Evolutionary conservation across 2,888 invertebrate genomes (phyloP), one percentile per base, ranked within the genome.

Genomic region (Sinhomidia bicolor): DNA sequence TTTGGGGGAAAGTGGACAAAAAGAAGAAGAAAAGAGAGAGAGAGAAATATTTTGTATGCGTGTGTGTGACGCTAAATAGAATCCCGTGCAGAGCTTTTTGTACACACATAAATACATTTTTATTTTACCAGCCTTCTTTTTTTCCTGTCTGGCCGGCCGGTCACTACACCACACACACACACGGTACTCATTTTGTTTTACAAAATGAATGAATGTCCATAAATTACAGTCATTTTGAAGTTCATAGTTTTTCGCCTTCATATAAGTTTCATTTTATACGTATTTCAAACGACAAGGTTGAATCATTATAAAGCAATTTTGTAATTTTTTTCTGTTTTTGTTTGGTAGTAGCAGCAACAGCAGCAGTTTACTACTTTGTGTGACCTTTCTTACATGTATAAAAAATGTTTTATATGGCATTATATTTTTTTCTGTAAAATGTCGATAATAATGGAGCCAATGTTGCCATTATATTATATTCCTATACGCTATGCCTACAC

Each of bases 251-350:
- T 36, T 32, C 44, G 12, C 44, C 10, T 17, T 32, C 47, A 51
- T 3, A 17, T 29, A 17, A n/a, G 26, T 12, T 0, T 26, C n/a
- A 62, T 3, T 4, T 54, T 17, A 14, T 26, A 68, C 60, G 54
- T 60, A 41, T 57, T 47, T 23, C 29, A 54, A 76, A 17, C 4
- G 54, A 44, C 44, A 41, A 65, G 0, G 71, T 51, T 32, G 44
- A 44, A 60, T 85, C 62, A 85, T 85, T 85, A 85, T 62, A 85
- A 85, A 78, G 85, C 85, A 85, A 78, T 85, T 85, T 85, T 76
- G n/a, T n/a, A n/a, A n/a, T n/a, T n/a, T n/a, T n/a, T n/a, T n/a
- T n/a, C n/a, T n/a, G n/a, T n/a, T n/a, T 47, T 76, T 71, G 1
- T 20, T 10, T 71, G 41, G 41, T 44, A 71, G 41, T n/a, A 44